Conservation (phyloP, 2,113 vertebrate genomes). For the Cardinalis cardinalis region DNA sequence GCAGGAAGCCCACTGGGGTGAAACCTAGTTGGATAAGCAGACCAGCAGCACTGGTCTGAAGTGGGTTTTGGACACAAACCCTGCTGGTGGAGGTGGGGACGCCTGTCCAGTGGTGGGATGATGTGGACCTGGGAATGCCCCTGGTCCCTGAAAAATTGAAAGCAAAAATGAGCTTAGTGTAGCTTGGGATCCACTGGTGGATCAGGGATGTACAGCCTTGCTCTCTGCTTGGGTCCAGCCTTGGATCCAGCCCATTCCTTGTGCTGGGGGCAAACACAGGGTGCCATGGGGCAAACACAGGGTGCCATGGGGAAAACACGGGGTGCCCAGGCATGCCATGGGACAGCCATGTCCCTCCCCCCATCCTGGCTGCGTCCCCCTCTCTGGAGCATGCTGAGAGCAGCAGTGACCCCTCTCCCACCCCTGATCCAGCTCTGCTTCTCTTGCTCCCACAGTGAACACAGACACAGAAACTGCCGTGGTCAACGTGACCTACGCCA, state of each 20-base stretch:
- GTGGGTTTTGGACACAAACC: not conserved
- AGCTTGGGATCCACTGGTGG: not conserved
- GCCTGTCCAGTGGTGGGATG: rapidly evolving
- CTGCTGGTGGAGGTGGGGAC: not conserved
- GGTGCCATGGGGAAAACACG: not conserved
- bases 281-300: not conserved
- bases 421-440: not conserved
- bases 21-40: not conserved
- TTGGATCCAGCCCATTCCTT: not conserved
- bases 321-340: rapidly evolving
- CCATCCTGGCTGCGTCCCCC: rapidly evolving
- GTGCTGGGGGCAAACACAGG: not conserved
- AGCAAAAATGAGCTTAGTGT: not conserved
- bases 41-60: not conserved
- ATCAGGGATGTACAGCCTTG: rapidly evolving
- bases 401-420: rapidly evolving
- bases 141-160: not conserved
- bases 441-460: slow-evolving; percentile 79
- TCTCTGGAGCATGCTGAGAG: rapidly evolving
- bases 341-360: not conserved
- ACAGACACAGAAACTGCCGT: slow-evolving; percentile 94
- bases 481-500: slow-evolving; percentile 91
- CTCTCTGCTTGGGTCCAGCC: not conserved
- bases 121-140: rapidly evolving
- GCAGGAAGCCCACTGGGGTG: not conserved